Percentiles rank a stretch among this genome's conserved stretches.
Evolutionary conservation across 2,888 invertebrate species (phyloP).

Genomic region (Proisotoma minuta): DNA sequence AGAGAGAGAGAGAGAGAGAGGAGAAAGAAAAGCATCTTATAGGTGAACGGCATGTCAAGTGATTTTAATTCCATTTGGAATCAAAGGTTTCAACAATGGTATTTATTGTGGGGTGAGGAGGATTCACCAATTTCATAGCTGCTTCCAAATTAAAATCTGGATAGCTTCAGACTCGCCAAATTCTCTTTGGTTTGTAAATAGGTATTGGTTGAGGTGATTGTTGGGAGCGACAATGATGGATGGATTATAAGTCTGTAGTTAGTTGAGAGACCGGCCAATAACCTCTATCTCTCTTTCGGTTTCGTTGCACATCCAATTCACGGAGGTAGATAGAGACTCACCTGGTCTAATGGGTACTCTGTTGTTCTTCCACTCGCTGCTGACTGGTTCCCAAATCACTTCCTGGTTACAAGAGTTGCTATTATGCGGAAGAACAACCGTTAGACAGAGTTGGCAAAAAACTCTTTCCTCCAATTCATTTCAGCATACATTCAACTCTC

Average conservation of each 20-base stretch:
- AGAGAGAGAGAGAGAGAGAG: no score
- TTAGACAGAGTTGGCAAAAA: slow-evolving; percentile 17
- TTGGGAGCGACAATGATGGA: not conserved
- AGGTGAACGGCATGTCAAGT: slow-evolving; percentile 13
- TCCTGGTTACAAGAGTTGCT: slow-evolving; percentile 40
- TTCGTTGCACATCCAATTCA: slow-evolving; percentile 21
- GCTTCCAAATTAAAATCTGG: no score
- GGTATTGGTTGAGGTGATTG: not conserved
- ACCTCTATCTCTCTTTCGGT: slow-evolving; percentile 28
- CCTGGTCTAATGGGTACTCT: slow-evolving; percentile 8
- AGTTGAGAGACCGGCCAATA: slow-evolving; percentile 34
- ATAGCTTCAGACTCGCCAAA: no score
- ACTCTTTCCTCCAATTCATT: slow-evolving; percentile 21
- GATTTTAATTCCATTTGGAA: slow-evolving; percentile 5
- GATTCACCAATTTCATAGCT: no score
- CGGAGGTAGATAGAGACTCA: slow-evolving; percentile 13
- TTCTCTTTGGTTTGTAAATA: no score
- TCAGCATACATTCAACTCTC: not conserved
- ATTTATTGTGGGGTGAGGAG: not conserved
- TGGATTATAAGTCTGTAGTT: no score
- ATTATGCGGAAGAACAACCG: slow-evolving; percentile 45
- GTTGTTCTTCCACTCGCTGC: slow-evolving; percentile 11
- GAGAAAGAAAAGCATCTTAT: not conserved
- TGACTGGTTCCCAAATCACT: slow-evolving; percentile 29
- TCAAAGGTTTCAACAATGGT: slow-evolving; percentile 2